Evolutionary conservation across 2,113 vertebrate species (phyloP), one percentile per base, ranked within the genome.

Genomic region (Vombatus ursinus): DNA sequence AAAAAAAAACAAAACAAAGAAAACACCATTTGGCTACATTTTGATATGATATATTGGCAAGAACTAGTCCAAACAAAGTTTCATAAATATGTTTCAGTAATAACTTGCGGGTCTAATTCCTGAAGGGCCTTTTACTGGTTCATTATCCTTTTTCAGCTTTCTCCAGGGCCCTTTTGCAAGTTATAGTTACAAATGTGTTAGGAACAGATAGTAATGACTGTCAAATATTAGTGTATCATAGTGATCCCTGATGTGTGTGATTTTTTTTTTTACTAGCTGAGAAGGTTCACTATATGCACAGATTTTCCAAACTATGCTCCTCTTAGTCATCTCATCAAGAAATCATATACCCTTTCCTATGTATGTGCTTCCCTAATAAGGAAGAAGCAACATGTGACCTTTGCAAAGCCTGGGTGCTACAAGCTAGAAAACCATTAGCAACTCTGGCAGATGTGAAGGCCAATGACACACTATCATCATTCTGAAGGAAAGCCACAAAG

Each of bases 191-290:
- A 96, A 97, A 98, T 95, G 77, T 95, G 95, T 93, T 96, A 97
- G 93, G 96, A 98, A 98, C 97, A 98, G 97, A 94, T 44, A 98
- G 96, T 97, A 98, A 99, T 97, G 97, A 98, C 97, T 98, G 97
- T 97, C 93, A 94, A 92, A 92, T 97, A 98, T 98, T 99, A 98
- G 98, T 98, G 98, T 98, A 98, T 99, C 97, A 98, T 98, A 93
- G 96, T 96, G 98, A 98, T 98, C 68, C 68, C 96, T 97, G 95
- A 98, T 98, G 97, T 96, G 96, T 96, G 93, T 94, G 93, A 68
- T 92, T 96, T 97, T 97, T 97, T 97, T 51, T 51, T 51, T 97
- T 96, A 97, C 92, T 91, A 92, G 51, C 95, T 93, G 50, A 68
- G 93, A 54, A n/a, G 26, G 23, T 96, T 97, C 95, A 96, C 96